A percentile compares a stretch with the other conserved stretches of the same genome.
phyloP scores from a whole-genome alignment of 2,888 invertebrate species.

The Napeogenes inachia region DNA sequence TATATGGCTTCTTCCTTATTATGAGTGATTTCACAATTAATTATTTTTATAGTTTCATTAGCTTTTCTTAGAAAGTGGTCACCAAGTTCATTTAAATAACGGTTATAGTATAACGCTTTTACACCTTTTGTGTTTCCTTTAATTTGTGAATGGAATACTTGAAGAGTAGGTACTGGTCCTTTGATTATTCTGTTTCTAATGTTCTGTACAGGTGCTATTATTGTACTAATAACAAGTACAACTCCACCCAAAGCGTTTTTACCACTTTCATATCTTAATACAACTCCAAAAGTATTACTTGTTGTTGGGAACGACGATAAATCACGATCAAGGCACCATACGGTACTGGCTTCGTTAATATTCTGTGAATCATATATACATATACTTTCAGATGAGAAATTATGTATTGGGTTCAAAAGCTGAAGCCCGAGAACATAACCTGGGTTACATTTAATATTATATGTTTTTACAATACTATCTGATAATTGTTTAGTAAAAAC shows the following conservation, averaged over 20 bases:
- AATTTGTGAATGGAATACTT: conserved; percentile 84
- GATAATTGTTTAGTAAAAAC: conserved; percentile 83
- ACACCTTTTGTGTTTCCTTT: conserved; percentile 89
- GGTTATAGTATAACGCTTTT: conserved; percentile 90
- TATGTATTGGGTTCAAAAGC: conserved; percentile 92
- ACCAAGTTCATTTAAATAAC: conserved; percentile 89
- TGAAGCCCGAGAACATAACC: conserved; percentile 93
- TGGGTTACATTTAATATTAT: conserved; percentile 84
- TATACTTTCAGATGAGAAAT: conserved; percentile 90
- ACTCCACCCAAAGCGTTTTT: conserved; percentile 86
- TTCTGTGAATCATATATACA: conserved; percentile 86
- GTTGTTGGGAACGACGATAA: conserved; percentile 93
- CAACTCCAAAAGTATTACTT: conserved; percentile 88
- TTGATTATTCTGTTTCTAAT: conserved; percentile 84
- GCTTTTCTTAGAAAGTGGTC: conserved; percentile 91
- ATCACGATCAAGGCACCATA: conserved; percentile 90
- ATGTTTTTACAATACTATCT: conserved; percentile 75
- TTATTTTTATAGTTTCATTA: conserved; percentile 89
- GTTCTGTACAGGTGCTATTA: conserved; percentile 85
- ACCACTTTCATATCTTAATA: conserved; percentile 89
- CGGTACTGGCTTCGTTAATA: conserved; percentile 79
- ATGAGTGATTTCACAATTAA: conserved; percentile 88
- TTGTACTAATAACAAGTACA: conserved; percentile 86
- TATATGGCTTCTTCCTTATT: conserved; percentile 89
- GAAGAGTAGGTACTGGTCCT: conserved; percentile 87